Evolutionary conservation across 2,888 invertebrate species (phyloP), one percentile per base, ranked within the genome.

Genomic region (Eubasilissa splendida): DNA sequence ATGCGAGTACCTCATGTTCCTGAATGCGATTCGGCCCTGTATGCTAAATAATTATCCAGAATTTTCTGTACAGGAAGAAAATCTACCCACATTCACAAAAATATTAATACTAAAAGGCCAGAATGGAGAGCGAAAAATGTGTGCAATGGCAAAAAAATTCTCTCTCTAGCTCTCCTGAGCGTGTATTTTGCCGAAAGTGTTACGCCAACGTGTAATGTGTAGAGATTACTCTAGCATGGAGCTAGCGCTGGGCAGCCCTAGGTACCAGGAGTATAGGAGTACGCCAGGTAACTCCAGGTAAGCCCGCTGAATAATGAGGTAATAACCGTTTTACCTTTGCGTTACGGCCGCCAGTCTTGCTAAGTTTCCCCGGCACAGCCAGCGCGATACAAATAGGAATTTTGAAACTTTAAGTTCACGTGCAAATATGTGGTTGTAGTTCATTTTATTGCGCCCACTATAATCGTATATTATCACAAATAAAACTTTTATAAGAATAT

Each of bases 251-350:
- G 42, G 42, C 42, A 42, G 42, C 42, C 42, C 42, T 42, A 0
- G 56, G 56, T 42, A 14, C 22, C 42, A 50, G 50, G 7, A 52
- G 14, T 53, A 71, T 14, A 31, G 52, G 83, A 80, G 71, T 65
- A 58, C 77, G 68, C 80, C 79, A 84, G 80, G 22, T 79, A 53
- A 63, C 74, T 63, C 70, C 73, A 66, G 74, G 84, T 85, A 85
- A 85, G 85, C 85, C 84, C 80, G 82, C 80, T 83, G 83, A 84
- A 85, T 84, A 85, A 85, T 85, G 85, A 85, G 84, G 85, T 85
- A 85, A 85, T 85, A 85, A 85, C 85, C 84, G 84, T 84, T 84
- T 85, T 85, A 84, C 84, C 83, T 83, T 82, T 77, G 84, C 84
- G 83, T 84, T 84, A 82, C 77, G 83, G 77, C 83, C 79, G 84